Evolutionary conservation across 2,113 vertebrate species (phyloP), one percentile per base, ranked within the genome.

Genomic region (Pygoscelis adeliae): DNA sequence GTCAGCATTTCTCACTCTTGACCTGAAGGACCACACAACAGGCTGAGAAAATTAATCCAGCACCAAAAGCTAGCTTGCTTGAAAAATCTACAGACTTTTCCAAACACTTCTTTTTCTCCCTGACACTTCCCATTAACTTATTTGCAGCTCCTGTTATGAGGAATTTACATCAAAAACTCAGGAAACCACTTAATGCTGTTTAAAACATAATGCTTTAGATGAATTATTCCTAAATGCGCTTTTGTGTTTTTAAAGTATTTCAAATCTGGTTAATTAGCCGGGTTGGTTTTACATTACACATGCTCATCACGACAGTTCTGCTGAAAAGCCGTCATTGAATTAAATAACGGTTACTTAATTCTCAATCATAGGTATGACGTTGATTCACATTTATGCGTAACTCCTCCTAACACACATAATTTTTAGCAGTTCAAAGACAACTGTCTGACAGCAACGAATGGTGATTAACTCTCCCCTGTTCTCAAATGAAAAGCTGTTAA

Each of bases 401-500:
- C 26, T 83, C 40, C 42, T 87, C 61, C 82, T 52, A 59, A 52
- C 23, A 61, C 5, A 30, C 26, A 10, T 30, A 6, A 36, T 34
- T 84, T 90, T 66, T 71, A 47, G 59, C 53, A 82, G 59, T 83
- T 91, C 84, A 89, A 85, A 80, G n/a, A 27, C 74, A 66, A 20
- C 46, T 56, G 53, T 44, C 63, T 27, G 47, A 47, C 69, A 52
- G 72, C 13, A 8, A 79, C 0, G 8, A 71, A 55, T 22, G 50
- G 53, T 1, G 1, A 73, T 69, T 63, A 89, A 66, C 38, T 78
- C 46, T 47, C 40, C 38, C 11, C 12, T 47, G 2, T 18, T 81
- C 63, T 72, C 83, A 79, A 36, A 79, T n/a, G 36, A 87, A 95
- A 96, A 82, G 69, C 44, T 87, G 44, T 62, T 93, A 74, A 91